Percentiles rank a stretch among this genome's conserved stretches.
phyloP scores from a whole-genome alignment of 2,888 invertebrate genomes.

The Bedellia somnulentella region DNA sequence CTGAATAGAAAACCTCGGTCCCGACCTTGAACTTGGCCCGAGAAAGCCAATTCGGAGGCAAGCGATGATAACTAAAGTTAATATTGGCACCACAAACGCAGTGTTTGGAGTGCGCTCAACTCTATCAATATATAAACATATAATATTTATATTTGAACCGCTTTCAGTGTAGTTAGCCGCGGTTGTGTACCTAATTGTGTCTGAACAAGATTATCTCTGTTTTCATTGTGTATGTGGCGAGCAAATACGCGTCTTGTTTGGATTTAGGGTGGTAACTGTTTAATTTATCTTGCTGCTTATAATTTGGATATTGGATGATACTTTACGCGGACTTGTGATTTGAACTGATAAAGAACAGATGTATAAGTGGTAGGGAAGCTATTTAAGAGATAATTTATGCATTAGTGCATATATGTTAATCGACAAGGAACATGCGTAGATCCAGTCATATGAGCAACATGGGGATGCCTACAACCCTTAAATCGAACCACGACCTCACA shows the following conservation, averaged over 20 bases:
- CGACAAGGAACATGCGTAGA: no score
- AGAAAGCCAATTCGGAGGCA: constrained; percentile 20
- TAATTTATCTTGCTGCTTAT: no score
- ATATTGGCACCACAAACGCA: constrained; percentile 53
- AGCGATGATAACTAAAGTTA: constrained; percentile 54
- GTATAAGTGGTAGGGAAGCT: no score
- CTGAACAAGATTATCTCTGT: constrained; percentile 49
- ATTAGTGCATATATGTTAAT: no score
- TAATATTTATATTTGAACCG: constrained; percentile 56
- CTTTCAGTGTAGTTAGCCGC: constrained; percentile 33
- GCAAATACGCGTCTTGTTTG: constrained; percentile 6
- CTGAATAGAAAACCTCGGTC: no score
- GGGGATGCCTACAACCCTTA: no score
- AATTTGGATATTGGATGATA: no score
- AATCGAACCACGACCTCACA: no score
- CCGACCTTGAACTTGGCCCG: constrained; percentile 45
- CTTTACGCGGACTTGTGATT: no score
- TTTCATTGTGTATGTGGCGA: constrained; percentile 10
- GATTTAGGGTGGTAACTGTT: constrained; percentile 1
- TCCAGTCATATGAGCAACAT: no score
- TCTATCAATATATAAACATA: constrained; percentile 59
- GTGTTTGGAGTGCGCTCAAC: constrained; percentile 54
- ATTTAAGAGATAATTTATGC: no score
- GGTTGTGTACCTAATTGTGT: constrained; percentile 50
- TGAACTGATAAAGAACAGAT: no score